Evolutionary conservation across 2,797 vertebrate species (phyloP).

Genomic region (Smutsia gigantea): DNA sequence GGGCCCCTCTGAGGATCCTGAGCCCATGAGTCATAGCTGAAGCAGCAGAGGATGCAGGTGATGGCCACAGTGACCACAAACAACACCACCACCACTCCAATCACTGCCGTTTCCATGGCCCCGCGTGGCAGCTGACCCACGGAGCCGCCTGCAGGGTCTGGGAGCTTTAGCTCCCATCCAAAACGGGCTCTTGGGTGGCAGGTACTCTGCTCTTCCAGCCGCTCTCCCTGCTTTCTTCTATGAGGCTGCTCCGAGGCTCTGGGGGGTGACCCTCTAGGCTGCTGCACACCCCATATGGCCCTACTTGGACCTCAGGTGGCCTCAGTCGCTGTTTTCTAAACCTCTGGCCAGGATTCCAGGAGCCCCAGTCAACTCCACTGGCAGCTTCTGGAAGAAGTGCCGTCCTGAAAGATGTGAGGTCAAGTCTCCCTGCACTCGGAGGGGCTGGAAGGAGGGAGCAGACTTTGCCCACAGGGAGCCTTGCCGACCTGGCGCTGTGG

Average conservation of each 20-base stretch:
- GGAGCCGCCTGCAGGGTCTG: background rate
- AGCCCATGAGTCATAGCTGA: conserved; percentile 62
- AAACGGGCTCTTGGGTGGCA: background rate
- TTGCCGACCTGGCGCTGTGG: background rate
- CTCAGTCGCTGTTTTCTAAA: background rate
- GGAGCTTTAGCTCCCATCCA: background rate
- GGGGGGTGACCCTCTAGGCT: fast-evolving
- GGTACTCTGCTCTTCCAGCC: background rate
- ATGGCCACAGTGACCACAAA: conserved; percentile 63
- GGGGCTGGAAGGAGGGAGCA: background rate
- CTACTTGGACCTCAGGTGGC: background rate
- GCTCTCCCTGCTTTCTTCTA: background rate
- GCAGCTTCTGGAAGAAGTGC: background rate
- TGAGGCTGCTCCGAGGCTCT: background rate
- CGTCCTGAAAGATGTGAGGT: background rate
- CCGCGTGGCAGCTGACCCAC: fast-evolving
- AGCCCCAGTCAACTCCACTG: background rate
- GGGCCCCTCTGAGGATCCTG: conserved; percentile 35
- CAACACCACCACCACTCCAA: conserved; percentile 63
- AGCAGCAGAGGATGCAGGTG: conserved; percentile 75
- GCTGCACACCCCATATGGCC: fast-evolving
- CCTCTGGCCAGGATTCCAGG: background rate
- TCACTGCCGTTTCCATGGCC: conserved; percentile 75
- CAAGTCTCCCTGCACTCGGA: background rate
- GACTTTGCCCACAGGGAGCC: background rate